A percentile compares a stretch with the other conserved stretches of the same genome.
Conservation (phyloP, 2,113 vertebrate species). For the Oreochromis niloticus region DNA sequence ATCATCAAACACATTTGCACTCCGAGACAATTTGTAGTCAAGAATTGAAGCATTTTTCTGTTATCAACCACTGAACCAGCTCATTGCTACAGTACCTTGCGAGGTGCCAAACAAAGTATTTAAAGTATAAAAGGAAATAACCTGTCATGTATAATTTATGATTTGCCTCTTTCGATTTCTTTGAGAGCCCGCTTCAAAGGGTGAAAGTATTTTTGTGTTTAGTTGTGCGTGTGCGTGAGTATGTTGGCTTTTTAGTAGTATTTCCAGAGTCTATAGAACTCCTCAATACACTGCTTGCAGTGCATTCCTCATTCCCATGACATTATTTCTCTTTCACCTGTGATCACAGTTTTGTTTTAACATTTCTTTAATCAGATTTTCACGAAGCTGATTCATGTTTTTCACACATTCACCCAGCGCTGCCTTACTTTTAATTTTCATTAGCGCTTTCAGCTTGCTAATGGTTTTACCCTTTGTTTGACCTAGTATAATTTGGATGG, state of each 20-base stretch:
- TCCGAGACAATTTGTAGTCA: background rate
- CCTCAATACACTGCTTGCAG: background rate
- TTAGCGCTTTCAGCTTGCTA: background rate
- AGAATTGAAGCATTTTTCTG: background rate
- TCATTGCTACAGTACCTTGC: conserved; percentile 16
- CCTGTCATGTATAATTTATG: conserved; percentile 45
- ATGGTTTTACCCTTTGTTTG: conserved; percentile 7
- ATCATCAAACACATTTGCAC: conserved; percentile 13
- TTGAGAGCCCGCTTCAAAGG: background rate
- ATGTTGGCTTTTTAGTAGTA: background rate
- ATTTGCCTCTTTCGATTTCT: background rate
- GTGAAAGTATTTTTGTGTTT: background rate
- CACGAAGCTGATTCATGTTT: background rate
- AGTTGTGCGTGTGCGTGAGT: background rate
- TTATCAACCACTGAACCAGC: conserved; percentile 17
- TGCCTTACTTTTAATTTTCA: background rate
- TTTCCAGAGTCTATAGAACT: background rate
- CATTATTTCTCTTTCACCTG: background rate
- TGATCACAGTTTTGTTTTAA: background rate
- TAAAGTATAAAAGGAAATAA: conserved; percentile 32
- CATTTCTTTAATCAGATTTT: background rate
- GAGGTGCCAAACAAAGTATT: conserved; percentile 26
- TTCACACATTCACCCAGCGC: background rate
- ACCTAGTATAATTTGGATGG: conserved; percentile 15
- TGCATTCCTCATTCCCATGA: background rate